A percentile compares a stretch with the other conserved stretches of the same genome.
These are phyloP conservation scores for Diglossa cyanea DNA, from an alignment of 2,797 vertebrate genomes.

Conservation along the genomic window DNA sequence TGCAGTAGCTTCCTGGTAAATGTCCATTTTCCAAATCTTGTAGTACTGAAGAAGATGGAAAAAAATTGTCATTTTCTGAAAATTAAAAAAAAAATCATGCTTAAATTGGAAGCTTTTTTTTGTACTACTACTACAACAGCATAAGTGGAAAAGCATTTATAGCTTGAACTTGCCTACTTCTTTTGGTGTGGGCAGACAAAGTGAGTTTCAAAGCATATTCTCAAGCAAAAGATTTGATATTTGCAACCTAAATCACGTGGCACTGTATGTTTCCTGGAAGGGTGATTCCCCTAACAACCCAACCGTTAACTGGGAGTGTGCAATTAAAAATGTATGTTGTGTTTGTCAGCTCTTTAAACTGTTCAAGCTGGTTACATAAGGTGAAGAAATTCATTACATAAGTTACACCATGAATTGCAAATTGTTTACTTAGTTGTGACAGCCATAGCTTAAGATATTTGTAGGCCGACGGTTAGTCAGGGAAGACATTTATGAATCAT, in stretches of 20 bases:
- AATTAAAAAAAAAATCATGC: neutral
- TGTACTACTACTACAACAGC: neutral
- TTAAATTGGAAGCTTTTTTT: neutral
- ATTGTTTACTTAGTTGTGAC: conserved; percentile 31
- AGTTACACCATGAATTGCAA: conserved; percentile 29
- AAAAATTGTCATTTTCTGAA: neutral
- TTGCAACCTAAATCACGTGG: neutral
- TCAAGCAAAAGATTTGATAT: neutral
- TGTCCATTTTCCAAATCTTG: neutral
- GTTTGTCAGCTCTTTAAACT: conserved; percentile 37
- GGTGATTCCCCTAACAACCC: conserved; percentile 22
- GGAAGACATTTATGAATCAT: conserved; percentile 42
- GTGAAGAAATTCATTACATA: conserved; percentile 30
- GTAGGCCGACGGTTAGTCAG: conserved; percentile 4
- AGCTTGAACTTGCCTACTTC: neutral
- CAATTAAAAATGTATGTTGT: conserved; percentile 36
- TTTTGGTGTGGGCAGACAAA: neutral
- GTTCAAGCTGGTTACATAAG: conserved; percentile 21
- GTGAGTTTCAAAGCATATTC: neutral
- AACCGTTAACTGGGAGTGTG: neutral
- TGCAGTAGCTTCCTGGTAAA: neutral
- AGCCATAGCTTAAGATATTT: conserved; percentile 47
- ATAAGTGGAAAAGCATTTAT: neutral
- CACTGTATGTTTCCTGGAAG: neutral
- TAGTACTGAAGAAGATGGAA: neutral